phyloP scores from a whole-genome alignment of 2,113 vertebrate species.

The Rutilus rutilus region DNA sequence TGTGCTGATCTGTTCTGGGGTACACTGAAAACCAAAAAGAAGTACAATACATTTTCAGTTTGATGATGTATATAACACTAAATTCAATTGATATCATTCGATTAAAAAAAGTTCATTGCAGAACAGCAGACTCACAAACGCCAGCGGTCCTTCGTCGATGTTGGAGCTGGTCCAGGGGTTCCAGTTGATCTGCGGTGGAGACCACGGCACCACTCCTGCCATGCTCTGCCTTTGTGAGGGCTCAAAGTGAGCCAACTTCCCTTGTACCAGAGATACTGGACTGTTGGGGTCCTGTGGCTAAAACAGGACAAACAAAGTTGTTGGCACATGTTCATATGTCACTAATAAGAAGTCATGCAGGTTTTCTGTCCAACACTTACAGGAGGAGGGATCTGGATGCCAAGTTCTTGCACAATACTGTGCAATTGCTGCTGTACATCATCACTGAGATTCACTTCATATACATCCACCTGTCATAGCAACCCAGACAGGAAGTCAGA shows the following conservation, averaged over 20 bases:
- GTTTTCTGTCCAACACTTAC: slow-evolving; percentile 55
- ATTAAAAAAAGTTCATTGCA: neutral
- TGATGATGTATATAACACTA: neutral
- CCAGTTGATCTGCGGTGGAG: slow-evolving; percentile 97
- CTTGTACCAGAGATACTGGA: slow-evolving; percentile 82
- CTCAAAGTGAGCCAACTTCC: slow-evolving; percentile 90
- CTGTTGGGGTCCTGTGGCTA: slow-evolving; percentile 80
- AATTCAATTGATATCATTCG: neutral
- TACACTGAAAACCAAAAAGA: slow-evolving; percentile 75
- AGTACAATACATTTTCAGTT: neutral
- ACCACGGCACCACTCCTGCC: slow-evolving; percentile 92
- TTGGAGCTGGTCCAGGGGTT: slow-evolving; percentile 98
- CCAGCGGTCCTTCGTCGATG: slow-evolving; percentile 95
- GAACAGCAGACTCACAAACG: slow-evolving; percentile 81
- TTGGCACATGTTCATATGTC: neutral
- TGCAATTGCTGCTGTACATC: slow-evolving; percentile 84
- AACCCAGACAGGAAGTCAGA: neutral
- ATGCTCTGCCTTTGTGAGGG: slow-evolving; percentile 85
- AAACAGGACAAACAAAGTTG: slow-evolving; percentile 19
- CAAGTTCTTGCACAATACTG: slow-evolving; percentile 78
- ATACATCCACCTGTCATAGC: slow-evolving; percentile 82
- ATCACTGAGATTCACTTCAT: slow-evolving; percentile 78
- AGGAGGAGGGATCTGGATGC: slow-evolving; percentile 75
- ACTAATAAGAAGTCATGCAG: neutral
- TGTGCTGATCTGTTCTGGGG: slow-evolving; percentile 90